Conservation (phyloP, 1,140 invertebrate genomes). For the Sminthurinus signatus region DNA sequence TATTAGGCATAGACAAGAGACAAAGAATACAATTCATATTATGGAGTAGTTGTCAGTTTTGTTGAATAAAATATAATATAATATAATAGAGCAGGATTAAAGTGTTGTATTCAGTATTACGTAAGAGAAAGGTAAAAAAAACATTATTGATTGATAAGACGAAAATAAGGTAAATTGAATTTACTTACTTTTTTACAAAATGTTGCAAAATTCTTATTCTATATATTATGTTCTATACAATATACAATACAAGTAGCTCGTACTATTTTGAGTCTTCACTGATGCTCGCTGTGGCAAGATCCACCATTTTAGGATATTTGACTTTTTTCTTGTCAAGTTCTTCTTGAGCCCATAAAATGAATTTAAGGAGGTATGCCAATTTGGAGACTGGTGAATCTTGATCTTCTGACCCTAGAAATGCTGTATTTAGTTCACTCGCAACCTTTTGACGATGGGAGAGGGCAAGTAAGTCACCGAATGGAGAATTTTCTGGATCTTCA, state of each 20-base stretch:
- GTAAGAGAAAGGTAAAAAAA: no score
- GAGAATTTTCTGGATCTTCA: slow-evolving; percentile 88
- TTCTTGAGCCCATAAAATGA: slow-evolving; percentile 91
- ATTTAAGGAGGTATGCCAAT: slow-evolving; percentile 81
- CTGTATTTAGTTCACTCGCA: slow-evolving; percentile 93
- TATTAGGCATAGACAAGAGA: no score
- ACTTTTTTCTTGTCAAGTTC: slow-evolving; percentile 90
- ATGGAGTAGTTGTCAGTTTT: no score
- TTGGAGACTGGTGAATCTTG: slow-evolving; percentile 70
- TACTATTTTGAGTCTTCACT: slow-evolving; percentile 66
- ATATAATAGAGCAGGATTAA: no score
- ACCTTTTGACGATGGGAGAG: slow-evolving; percentile 91
- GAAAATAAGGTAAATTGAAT: no score
- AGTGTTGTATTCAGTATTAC: no score
- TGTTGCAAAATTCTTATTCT: not conserved
- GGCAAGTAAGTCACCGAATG: slow-evolving; percentile 90
- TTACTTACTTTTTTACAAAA: no score
- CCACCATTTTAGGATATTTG: slow-evolving; percentile 87
- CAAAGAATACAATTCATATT: no score
- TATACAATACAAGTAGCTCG: no score
- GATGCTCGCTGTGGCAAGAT: slow-evolving; percentile 73
- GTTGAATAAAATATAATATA: no score
- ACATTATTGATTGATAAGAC: no score
- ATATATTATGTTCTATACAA: no score
- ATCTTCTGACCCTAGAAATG: slow-evolving; percentile 86